Conservation (phyloP, 2,113 vertebrate species). For the Nettapus auritus region DNA sequence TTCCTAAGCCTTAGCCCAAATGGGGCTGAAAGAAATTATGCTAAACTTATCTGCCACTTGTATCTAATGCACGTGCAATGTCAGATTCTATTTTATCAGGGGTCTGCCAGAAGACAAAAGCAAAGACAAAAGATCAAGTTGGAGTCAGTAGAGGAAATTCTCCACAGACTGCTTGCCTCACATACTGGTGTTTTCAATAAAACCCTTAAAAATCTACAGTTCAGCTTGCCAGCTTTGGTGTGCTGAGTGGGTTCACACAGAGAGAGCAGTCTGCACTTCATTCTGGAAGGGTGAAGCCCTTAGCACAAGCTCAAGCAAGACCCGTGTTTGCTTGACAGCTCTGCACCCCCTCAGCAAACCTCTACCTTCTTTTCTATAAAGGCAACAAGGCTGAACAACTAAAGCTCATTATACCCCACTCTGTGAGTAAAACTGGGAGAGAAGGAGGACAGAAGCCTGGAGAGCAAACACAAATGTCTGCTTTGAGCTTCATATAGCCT, state of each 20-base stretch:
- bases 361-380: background rate
- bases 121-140: background rate
- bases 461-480: background rate
- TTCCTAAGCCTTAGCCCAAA: background rate
- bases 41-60: background rate
- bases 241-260: background rate
- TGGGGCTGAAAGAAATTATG: background rate
- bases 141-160: background rate
- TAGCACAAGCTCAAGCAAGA: background rate
- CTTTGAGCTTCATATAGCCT: background rate
- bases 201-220: background rate
- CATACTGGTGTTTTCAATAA: background rate
- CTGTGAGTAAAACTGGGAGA: background rate
- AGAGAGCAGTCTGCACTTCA: background rate
- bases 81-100: background rate
- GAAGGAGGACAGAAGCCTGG: background rate
- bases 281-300: background rate
- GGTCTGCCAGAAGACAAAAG: background rate
- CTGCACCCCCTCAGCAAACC: background rate
- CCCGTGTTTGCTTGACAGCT: background rate
- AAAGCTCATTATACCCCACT: background rate
- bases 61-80: background rate
- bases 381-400: background rate
- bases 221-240: background rate
- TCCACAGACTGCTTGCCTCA: background rate